Evolutionary conservation across 2,113 vertebrate species (phyloP), one percentile per base, ranked within the genome.

Genomic region (Helogale parvula): DNA sequence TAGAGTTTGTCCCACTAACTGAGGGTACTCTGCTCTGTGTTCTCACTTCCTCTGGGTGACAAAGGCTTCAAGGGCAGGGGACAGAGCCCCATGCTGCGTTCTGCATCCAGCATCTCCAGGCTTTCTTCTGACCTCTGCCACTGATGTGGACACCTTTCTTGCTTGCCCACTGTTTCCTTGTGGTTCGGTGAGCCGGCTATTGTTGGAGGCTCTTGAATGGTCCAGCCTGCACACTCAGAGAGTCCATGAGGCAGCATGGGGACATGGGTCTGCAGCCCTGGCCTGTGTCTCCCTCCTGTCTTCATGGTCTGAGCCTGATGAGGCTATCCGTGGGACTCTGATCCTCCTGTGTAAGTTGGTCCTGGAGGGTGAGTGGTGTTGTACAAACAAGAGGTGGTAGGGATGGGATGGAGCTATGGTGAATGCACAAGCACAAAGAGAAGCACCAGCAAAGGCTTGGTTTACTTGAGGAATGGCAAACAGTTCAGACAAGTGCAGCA

Each of bases 391-490:
- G 5, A 68, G 33, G 19, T n/a, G 13, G 31, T 19, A 19, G 16
- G 12, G 21, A 16, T 35, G 45, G 65, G 1, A 14, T 10, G 45
- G 35, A 88, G n/a, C 33, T 19, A 0, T 1, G 23, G 3, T 12
- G 25, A 17, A 10, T 47, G 27, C 74, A 47, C 7, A 29, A 47
- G 7, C 74, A 29, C 25, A 15, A 33, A 31, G 23, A 31, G 16
- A 21, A 25, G 23, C 8, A 5, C 1, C 2, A 69, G n/a, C 15
- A 33, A 16, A 65, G 29, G 31, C 0, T 0, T 5, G 1, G 15
- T 52, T 45, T 47, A 38, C 68, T 63, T 19, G 10, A 23, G 33
- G 25, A 5, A 47, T 2, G 27, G 17, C 3, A 2, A 41, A 2
- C 16, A 41, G n/a, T 4, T 27, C 54, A 47, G 35, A 1, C 14